These are phyloP conservation scores for Mystacides longicornis DNA, from an alignment of 2,888 invertebrate genomes.

Conservation along the genomic window DNA sequence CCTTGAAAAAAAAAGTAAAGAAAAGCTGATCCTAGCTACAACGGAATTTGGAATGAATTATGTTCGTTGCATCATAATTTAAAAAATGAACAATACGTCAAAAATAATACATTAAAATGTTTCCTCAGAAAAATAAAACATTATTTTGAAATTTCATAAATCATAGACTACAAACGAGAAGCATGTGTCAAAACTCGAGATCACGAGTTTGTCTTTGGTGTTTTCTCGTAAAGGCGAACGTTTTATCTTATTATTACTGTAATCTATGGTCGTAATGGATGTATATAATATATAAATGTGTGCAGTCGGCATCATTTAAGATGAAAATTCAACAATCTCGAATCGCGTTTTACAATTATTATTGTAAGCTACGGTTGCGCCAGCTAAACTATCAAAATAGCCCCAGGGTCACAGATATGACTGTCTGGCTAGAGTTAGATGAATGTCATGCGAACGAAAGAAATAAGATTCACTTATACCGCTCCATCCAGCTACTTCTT, in stretches of 20 bases:
- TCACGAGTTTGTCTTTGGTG: conserved; percentile 9
- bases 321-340: conserved; percentile 4
- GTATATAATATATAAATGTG: background rate
- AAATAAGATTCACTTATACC: too few species aligned
- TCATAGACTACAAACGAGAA: conserved; percentile 8
- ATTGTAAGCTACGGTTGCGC: background rate
- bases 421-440: too few species aligned
- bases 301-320: background rate
- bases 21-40: too few species aligned
- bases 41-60: too few species aligned
- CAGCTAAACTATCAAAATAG: background rate
- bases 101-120: too few species aligned
- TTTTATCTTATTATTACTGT: background rate
- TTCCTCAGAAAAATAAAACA: too few species aligned
- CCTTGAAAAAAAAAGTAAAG: too few species aligned
- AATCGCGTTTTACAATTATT: background rate
- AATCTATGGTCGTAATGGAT: background rate
- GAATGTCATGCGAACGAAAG: background rate
- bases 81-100: too few species aligned
- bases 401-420: background rate
- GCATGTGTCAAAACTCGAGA: conserved; percentile 3
- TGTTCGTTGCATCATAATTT: too few species aligned
- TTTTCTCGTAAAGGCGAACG: background rate
- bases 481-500: too few species aligned
- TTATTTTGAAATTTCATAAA: conserved; percentile 8